These are phyloP conservation scores for Cryptotis parvus DNA, from an alignment of 2,113 vertebrate genomes.

Conservation along the genomic window DNA sequence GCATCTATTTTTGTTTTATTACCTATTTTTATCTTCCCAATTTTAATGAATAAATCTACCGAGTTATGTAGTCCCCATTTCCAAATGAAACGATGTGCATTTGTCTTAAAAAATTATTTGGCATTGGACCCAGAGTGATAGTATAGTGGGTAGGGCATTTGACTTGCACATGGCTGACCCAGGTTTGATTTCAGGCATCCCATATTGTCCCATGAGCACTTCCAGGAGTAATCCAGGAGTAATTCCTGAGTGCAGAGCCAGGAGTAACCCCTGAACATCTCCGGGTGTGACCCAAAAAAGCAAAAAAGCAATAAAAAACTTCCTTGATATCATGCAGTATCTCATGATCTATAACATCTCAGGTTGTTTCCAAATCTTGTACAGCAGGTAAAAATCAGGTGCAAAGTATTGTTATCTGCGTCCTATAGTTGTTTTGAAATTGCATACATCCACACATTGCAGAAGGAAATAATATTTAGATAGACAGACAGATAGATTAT, in stretches of 20 bases:
- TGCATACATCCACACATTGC: not conserved
- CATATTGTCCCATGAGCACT: too few species aligned
- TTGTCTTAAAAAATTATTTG: constrained; percentile 2
- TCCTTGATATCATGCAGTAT: not conserved
- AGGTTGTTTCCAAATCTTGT: constrained; percentile 28
- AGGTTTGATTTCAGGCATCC: too few species aligned
- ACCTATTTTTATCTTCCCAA: not conserved
- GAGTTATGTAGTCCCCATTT: not conserved
- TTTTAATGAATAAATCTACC: not conserved
- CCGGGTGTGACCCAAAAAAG: too few species aligned
- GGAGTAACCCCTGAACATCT: too few species aligned
- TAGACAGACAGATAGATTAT: too few species aligned
- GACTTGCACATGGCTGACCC: too few species aligned
- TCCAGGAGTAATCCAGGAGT: too few species aligned
- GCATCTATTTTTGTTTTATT: not conserved
- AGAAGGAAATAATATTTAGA: too few species aligned
- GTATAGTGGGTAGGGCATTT: too few species aligned
- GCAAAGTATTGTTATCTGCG: not conserved
- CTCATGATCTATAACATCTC: constrained; percentile 47
- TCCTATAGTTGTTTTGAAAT: not conserved
- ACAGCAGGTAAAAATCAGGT: constrained; percentile 29
- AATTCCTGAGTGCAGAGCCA: too few species aligned
- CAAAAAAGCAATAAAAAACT: too few species aligned
- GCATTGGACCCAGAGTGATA: too few species aligned
- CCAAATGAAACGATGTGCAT: constrained; percentile 42